phyloP scores from a whole-genome alignment of 2,113 vertebrate genomes.

The Neolamprologus tretocephalus region DNA sequence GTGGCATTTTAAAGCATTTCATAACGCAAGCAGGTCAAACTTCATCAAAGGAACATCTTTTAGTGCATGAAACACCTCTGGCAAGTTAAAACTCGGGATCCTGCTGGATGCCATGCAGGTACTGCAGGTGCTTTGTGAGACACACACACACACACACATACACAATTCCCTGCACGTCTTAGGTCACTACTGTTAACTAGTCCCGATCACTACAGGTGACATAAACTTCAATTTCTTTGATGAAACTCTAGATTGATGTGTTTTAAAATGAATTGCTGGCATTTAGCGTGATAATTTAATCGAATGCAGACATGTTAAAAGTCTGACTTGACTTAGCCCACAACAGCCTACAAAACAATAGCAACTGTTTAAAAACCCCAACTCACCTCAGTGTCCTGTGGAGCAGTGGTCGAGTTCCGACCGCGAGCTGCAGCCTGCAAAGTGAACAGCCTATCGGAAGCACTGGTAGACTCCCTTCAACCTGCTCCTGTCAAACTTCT shows the following conservation, averaged over 20 bases:
- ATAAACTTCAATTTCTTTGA: not conserved
- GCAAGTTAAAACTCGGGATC: not conserved
- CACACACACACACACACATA: not conserved
- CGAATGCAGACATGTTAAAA: not conserved
- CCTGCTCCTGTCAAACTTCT: conserved; percentile 44
- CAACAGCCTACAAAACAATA: not conserved
- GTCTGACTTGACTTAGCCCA: not conserved
- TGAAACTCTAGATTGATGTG: not conserved
- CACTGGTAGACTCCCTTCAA: not conserved
- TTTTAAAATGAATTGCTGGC: not conserved
- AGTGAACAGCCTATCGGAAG: not conserved
- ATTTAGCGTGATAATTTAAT: not conserved
- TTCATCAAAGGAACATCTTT: not conserved
- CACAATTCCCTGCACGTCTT: not conserved
- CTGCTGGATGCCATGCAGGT: not conserved
- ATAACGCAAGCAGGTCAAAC: not conserved
- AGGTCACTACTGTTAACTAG: not conserved
- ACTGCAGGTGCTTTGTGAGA: not conserved
- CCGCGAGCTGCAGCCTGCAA: not conserved
- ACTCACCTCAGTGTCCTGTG: conserved; percentile 11
- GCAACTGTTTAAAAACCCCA: not conserved
- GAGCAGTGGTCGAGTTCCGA: not conserved
- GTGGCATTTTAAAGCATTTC: not conserved
- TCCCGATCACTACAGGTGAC: not conserved
- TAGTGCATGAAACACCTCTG: not conserved